Evolutionary conservation across 2,113 vertebrate genomes (phyloP).

Genomic region (Halcyon malimbica): DNA sequence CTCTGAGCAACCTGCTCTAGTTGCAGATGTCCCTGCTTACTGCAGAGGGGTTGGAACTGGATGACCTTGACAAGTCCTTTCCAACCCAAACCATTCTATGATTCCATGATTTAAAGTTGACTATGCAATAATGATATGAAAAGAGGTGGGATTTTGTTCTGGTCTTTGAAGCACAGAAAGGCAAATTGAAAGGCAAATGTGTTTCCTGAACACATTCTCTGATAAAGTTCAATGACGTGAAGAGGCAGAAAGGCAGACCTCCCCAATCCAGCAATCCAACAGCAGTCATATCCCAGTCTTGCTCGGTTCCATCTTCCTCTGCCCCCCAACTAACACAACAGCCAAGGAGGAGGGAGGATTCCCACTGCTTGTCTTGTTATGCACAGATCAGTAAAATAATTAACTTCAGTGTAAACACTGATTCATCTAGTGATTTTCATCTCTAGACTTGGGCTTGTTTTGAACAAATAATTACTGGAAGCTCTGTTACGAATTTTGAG

Average conservation of each 20-base stretch:
- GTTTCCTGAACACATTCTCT: not conserved
- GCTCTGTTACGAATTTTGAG: not conserved
- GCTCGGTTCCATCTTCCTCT: not conserved
- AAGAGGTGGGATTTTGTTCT: too few species aligned
- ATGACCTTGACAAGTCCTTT: not conserved
- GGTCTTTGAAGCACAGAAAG: too few species aligned
- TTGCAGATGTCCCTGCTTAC: not conserved
- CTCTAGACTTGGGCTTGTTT: not conserved
- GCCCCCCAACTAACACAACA: not conserved
- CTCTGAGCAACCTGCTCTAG: not conserved
- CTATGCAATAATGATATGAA: too few species aligned
- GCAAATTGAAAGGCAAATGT: too few species aligned
- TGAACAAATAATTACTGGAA: not conserved
- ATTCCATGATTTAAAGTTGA: too few species aligned
- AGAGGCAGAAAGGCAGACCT: not conserved
- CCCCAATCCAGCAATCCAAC: not conserved
- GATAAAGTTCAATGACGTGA: not conserved
- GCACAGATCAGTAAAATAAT: not conserved
- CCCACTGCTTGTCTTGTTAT: rapidly evolving
- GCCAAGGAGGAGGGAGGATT: not conserved
- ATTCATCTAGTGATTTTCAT: not conserved
- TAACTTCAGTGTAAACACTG: not conserved
- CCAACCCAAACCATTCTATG: not conserved
- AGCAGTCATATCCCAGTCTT: not conserved
- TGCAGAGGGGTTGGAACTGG: not conserved